Evolutionary conservation across 2,113 vertebrate species (phyloP), one percentile per base, ranked within the genome.

Genomic region (Anthoscopus minutus): DNA sequence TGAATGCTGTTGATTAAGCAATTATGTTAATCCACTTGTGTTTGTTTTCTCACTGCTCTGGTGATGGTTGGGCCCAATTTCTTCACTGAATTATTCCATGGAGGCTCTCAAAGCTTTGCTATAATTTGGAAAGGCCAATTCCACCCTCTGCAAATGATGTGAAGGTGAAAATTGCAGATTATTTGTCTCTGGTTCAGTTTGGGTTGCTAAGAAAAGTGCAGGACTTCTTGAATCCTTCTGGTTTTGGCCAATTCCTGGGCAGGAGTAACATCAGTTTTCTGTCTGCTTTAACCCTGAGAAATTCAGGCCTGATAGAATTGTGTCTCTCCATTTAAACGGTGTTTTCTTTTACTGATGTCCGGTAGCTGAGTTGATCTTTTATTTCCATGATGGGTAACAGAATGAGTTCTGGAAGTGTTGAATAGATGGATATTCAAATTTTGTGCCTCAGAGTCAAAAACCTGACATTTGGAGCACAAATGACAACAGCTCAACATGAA

Each of bases 11-110:
- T 98, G 96, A 98, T 98, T 97, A 97, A 97, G 97, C 98, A 99
- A 99, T 99, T 98, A 99, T 96, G 93, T 97, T 98, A 98, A 99
- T 98, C 98, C 97, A 97, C 93, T 94, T 85, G 84, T 98, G 98
- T 98, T 98, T 98, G 97, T 98, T 99, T 99, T 98, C 96, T 97
- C 97, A 97, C 91, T 95, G 89, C 67, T 94, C 90, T 89, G 92
- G 79, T 95, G 97, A 97, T 96, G 96, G 72, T 93, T 69, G 92
- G 94, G 97, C 97, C 96, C 95, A 98, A 97, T 98, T 97, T 96
- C 82, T 96, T 93, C 24, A 17, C 88, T 88, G 93, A 97, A 96
- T 97, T 96, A 96, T 97, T 97, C 88, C 74, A 91, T 28, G 71
- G 22, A 62, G 10, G 38, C 50, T 25, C 95, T 89, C 92, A 40